These are phyloP conservation scores for Chrysocyon brachyurus DNA, from an alignment of 2,797 vertebrate genomes.

Conservation along the genomic window DNA sequence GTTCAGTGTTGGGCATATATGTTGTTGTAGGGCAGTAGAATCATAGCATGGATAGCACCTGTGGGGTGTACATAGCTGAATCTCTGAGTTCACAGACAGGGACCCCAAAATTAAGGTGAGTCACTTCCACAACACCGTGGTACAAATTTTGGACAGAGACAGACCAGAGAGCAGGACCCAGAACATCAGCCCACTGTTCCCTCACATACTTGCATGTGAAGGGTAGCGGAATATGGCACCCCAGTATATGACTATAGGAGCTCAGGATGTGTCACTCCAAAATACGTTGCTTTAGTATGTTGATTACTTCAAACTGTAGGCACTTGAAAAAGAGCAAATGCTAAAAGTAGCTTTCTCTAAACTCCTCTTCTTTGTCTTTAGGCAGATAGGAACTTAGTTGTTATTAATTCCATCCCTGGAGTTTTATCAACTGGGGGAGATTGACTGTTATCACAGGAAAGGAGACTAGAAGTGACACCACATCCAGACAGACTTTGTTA, in stretches of 20 bases:
- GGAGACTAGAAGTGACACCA: not conserved
- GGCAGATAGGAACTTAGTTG: not conserved
- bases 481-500: not conserved
- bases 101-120: not conserved
- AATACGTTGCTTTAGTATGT: not conserved
- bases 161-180: not conserved
- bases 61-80: not conserved
- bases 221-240: not conserved
- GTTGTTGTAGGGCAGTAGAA: not conserved
- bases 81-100: not conserved
- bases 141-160: not conserved
- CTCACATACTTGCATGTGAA: not conserved
- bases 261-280: not conserved
- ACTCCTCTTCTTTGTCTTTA: not conserved
- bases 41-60: not conserved
- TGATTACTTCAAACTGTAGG: not conserved
- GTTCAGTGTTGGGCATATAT: not conserved
- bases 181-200: not conserved
- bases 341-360: not conserved
- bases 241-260: not conserved
- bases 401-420: not conserved
- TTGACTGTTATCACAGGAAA: not conserved
- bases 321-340: not conserved
- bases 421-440: not conserved
- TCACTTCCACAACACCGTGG: not conserved